phyloP scores from a whole-genome alignment of 2,113 vertebrate genomes.

The Lethenteron reissneri region DNA sequence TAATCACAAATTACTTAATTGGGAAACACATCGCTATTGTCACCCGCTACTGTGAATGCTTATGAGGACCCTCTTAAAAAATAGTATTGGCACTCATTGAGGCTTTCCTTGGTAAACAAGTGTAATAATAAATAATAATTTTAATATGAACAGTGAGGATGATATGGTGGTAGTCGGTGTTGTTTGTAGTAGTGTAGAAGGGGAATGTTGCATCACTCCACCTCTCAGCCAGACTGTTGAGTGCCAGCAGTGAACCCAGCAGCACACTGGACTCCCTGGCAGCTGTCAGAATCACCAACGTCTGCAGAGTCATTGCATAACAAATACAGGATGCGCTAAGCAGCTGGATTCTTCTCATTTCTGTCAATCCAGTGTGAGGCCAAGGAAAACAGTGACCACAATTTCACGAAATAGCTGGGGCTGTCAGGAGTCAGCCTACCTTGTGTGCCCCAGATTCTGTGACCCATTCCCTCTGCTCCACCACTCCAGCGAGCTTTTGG shows the following conservation, averaged over 20 bases:
- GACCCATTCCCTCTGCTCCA: constrained; percentile 38
- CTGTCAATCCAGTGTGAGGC: background rate
- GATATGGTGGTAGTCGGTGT: background rate
- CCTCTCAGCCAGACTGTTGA: constrained; percentile 53
- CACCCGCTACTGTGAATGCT: no score
- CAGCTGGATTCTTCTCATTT: background rate
- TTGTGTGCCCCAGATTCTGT: constrained; percentile 36
- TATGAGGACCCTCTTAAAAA: no score
- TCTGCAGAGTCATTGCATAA: constrained; percentile 23
- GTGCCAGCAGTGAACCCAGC: constrained; percentile 40
- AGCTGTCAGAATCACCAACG: constrained; percentile 40
- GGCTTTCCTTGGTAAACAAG: constrained; percentile 10
- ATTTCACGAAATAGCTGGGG: background rate
- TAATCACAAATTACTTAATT: no score
- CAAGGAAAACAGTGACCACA: background rate
- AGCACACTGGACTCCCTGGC: constrained; percentile 41
- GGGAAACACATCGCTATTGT: no score
- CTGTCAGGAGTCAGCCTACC: constrained; percentile 19
- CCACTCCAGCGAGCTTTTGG: constrained; percentile 44
- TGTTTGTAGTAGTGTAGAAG: no score
- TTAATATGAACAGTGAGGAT: background rate
- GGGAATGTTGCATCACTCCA: constrained; percentile 13
- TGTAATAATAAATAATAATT: background rate
- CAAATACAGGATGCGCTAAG: background rate
- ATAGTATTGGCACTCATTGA: no score